Percentiles rank a stretch among this genome's conserved stretches.
Conservation (phyloP, 2,888 invertebrate species). For the Phyllotreta striolata region DNA sequence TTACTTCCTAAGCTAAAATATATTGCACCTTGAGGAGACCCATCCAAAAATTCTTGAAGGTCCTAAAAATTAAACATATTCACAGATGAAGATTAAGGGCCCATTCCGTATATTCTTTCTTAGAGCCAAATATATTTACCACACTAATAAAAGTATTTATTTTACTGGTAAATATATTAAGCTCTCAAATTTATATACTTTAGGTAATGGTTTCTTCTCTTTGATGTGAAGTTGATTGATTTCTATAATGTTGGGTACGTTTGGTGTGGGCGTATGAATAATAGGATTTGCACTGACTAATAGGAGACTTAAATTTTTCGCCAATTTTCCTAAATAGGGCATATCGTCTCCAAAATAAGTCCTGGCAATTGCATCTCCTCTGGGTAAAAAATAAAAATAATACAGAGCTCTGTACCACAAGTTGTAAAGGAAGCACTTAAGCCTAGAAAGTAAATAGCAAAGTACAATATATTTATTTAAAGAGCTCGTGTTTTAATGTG, state of each 20-base stretch:
- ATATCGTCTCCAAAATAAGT: conserved; percentile 49
- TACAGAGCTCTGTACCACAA: conserved; percentile 37
- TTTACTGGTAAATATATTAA: too few relatives aligned
- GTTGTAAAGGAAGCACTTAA: conserved; percentile 35
- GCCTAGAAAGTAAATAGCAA: not conserved
- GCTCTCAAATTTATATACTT: conserved; percentile 33
- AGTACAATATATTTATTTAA: too few relatives aligned
- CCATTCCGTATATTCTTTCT: too few relatives aligned
- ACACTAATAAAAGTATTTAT: too few relatives aligned
- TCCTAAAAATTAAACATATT: too few relatives aligned
- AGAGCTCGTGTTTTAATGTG: too few relatives aligned
- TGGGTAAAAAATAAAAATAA: conserved; percentile 35
- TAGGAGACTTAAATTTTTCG: conserved; percentile 40
- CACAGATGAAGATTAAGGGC: too few relatives aligned
- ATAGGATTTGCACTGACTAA: conserved; percentile 40
- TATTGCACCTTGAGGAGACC: conserved; percentile 55
- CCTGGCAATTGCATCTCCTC: conserved; percentile 31
- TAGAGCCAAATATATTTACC: too few relatives aligned
- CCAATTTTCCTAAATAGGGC: conserved; percentile 42
- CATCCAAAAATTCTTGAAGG: conserved; percentile 54
- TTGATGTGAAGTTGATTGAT: conserved; percentile 40
- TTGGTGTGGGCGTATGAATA: conserved; percentile 36
- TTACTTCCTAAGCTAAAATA: conserved; percentile 61
- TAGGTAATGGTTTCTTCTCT: conserved; percentile 35
- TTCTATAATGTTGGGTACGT: conserved; percentile 41